phyloP scores from a whole-genome alignment of 2,113 vertebrate species.

The Epinephelus fuscoguttatus region DNA sequence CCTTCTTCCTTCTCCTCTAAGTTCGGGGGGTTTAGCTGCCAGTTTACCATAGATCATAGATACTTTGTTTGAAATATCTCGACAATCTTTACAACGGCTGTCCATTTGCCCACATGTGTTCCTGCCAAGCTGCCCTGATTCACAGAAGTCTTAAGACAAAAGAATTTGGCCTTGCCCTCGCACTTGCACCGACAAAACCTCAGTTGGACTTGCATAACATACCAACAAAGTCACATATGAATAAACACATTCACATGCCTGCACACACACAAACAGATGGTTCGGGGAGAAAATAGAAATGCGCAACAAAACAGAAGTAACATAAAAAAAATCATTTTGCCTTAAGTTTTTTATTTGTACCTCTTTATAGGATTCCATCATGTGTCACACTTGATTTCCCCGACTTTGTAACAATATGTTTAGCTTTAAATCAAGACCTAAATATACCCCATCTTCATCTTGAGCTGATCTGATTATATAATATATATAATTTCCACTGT shows the following conservation, averaged over 20 bases:
- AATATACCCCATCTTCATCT: slow-evolving; percentile 1
- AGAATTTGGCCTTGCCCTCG: slow-evolving; percentile 80
- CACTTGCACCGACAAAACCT: slow-evolving; percentile 72
- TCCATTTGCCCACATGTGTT: slow-evolving; percentile 82
- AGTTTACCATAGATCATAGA: slow-evolving; percentile 83
- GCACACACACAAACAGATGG: slow-evolving; percentile 38
- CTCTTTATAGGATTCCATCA: not conserved
- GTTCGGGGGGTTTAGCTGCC: slow-evolving; percentile 64
- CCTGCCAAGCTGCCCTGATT: slow-evolving; percentile 80
- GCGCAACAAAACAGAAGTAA: slow-evolving; percentile 1
- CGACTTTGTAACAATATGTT: not conserved
- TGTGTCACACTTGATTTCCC: not conserved
- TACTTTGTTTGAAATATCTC: slow-evolving; percentile 85
- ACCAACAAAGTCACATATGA: slow-evolving; percentile 52
- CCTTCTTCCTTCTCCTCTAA: slow-evolving; percentile 47
- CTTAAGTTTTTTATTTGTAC: not conserved
- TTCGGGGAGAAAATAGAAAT: slow-evolving; percentile 13
- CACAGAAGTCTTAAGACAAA: slow-evolving; percentile 79
- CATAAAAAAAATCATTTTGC: not conserved
- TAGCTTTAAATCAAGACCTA: not conserved
- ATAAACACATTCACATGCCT: slow-evolving; percentile 56
- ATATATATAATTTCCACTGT: slow-evolving; percentile 1
- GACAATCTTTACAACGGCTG: slow-evolving; percentile 84
- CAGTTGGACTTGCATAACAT: slow-evolving; percentile 66
- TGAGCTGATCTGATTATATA: not conserved